Evolutionary conservation across 1,140 invertebrate species (phyloP).

Genomic region (Psix sp.): DNA sequence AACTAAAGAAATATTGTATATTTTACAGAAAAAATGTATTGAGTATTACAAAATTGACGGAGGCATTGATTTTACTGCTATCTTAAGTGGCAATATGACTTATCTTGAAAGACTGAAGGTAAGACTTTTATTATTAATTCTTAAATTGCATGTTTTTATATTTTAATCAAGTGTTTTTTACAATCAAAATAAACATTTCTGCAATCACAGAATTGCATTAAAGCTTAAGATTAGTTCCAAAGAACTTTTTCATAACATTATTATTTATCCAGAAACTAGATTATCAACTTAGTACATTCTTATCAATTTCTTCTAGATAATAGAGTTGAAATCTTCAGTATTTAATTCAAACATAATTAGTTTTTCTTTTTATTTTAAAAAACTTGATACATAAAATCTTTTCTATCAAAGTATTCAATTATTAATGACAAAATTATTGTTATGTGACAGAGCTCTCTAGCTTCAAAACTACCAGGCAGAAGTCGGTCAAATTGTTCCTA

Average conservation of each 20-base stretch:
- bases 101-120: conserved; percentile 89
- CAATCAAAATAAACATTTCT: too few relatives aligned
- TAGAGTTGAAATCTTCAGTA: too few relatives aligned
- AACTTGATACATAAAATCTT: neutral
- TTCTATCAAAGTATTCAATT: too few relatives aligned
- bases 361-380: too few relatives aligned
- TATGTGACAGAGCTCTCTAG: conserved; percentile 67
- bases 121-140: conserved; percentile 26
- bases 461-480: conserved; percentile 72
- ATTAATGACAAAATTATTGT: neutral
- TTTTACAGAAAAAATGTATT: conserved; percentile 83
- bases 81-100: conserved; percentile 83
- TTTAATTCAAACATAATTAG: too few relatives aligned
- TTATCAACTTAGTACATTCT: too few relatives aligned
- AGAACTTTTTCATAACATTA: too few relatives aligned
- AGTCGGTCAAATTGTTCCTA: conserved; percentile 70
- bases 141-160: neutral
- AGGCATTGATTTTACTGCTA: conserved; percentile 88
- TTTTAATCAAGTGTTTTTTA: too few relatives aligned
- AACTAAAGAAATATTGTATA: conserved; percentile 13
- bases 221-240: too few relatives aligned
- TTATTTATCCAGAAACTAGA: too few relatives aligned
- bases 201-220: too few relatives aligned
- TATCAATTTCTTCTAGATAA: too few relatives aligned
- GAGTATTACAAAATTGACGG: conserved; percentile 90